Evolutionary conservation across 2,888 invertebrate species (phyloP).

Genomic region (Cetonia aurata): DNA sequence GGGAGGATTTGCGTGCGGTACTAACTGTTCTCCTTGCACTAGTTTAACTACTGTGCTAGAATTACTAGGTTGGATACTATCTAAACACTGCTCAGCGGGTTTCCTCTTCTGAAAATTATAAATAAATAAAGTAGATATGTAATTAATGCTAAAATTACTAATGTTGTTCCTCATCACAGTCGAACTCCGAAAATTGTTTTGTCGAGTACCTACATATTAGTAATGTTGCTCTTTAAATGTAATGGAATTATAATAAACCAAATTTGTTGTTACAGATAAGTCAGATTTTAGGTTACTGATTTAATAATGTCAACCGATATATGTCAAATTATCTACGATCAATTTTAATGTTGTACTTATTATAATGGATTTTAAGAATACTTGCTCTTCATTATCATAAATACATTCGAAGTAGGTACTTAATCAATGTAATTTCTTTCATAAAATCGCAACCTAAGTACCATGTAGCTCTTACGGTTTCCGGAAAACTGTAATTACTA

Average conservation of each 20-base stretch:
- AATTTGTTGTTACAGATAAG: too few species aligned
- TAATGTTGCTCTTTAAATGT: background rate
- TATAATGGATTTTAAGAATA: background rate
- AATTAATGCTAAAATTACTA: background rate
- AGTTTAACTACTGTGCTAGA: conserved; percentile 1
- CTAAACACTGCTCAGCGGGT: background rate
- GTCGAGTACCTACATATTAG: background rate
- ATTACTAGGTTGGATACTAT: background rate
- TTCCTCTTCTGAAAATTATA: conserved; percentile 11
- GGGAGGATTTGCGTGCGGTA: conserved; percentile 1
- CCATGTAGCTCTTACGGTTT: background rate
- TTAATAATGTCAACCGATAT: background rate
- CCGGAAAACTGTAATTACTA: background rate
- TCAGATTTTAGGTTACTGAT: conserved; percentile 3
- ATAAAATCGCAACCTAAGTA: too few species aligned
- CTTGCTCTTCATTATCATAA: too few species aligned
- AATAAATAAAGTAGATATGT: too few species aligned
- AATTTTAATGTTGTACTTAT: background rate
- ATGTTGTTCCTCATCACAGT: background rate
- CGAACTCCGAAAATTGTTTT: background rate
- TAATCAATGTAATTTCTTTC: too few species aligned
- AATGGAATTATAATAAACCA: background rate
- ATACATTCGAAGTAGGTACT: too few species aligned
- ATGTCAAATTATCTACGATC: too few species aligned
- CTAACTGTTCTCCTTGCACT: conserved; percentile 26